Conservation (phyloP, 2,113 vertebrate species). For the Probosciger aterrimus region DNA sequence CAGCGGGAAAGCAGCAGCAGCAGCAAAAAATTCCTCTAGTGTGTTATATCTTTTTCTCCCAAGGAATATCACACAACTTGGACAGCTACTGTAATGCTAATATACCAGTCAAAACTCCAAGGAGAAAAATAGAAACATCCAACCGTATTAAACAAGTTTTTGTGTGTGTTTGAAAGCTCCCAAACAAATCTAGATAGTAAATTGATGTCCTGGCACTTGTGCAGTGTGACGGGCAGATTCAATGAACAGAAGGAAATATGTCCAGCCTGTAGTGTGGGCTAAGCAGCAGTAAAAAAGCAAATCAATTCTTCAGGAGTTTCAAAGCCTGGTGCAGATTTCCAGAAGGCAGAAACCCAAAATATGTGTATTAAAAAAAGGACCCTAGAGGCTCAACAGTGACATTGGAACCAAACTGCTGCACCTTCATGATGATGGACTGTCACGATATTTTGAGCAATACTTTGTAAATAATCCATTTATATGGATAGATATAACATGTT, state of each 20-base stretch:
- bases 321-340: slow-evolving; percentile 30
- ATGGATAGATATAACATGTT: not conserved
- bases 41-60: slow-evolving; percentile 23
- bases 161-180: slow-evolving; percentile 20
- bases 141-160: not conserved
- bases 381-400: slow-evolving; percentile 9
- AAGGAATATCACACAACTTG: slow-evolving; percentile 44
- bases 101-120: slow-evolving; percentile 43
- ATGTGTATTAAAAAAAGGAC: slow-evolving; percentile 35
- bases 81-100: slow-evolving; percentile 49
- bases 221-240: slow-evolving; percentile 35
- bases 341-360: slow-evolving; percentile 58
- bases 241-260: slow-evolving; percentile 44
- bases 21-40: not conserved
- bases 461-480: slow-evolving; percentile 38
- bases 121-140: slow-evolving; percentile 55
- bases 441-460: not conserved
- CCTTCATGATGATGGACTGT: slow-evolving; percentile 19
- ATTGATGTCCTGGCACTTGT: slow-evolving; percentile 34
- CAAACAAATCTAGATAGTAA: slow-evolving; percentile 16
- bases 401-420: slow-evolving; percentile 14
- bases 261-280: slow-evolving; percentile 1
- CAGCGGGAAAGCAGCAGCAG: slow-evolving; percentile 4
- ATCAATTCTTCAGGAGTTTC: slow-evolving; percentile 53
- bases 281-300: slow-evolving; percentile 63